Conservation (phyloP, 2,888 invertebrate genomes). For the Callosobruchus maculatus region DNA sequence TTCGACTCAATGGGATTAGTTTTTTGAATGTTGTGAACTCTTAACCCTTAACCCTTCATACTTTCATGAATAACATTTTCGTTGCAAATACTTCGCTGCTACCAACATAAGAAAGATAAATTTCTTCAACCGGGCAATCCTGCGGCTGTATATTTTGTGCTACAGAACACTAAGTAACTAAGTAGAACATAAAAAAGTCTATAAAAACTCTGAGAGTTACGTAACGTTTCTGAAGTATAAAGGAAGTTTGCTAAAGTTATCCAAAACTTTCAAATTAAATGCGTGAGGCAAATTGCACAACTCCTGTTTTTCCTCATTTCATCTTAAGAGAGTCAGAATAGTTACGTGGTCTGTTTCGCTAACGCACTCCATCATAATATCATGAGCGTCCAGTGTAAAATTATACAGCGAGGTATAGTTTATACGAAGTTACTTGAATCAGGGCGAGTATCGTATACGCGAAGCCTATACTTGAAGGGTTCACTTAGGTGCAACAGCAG, state of each 20-base stretch:
- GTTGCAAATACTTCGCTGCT: background rate
- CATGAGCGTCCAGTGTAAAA: background rate
- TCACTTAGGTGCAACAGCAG: too few species aligned
- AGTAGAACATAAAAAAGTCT: background rate
- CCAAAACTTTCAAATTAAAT: background rate
- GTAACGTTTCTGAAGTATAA: background rate
- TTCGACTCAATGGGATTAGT: too few species aligned
- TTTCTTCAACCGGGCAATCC: background rate
- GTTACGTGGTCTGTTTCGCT: background rate
- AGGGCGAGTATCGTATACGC: too few species aligned
- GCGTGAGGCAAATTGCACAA: background rate
- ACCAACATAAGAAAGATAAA: background rate
- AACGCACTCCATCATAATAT: background rate
- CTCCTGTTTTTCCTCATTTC: background rate
- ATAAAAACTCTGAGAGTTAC: background rate
- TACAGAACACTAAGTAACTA: background rate
- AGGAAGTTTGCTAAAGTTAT: background rate
- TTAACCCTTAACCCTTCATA: too few species aligned
- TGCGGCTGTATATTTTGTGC: background rate
- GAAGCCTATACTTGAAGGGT: too few species aligned
- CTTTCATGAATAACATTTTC: background rate
- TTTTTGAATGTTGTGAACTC: too few species aligned
- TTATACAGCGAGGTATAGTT: too few species aligned
- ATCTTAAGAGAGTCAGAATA: background rate
- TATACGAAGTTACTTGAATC: too few species aligned